Evolutionary conservation across 2,888 invertebrate species (phyloP).

Genomic region (Drosophila mulleri): DNA sequence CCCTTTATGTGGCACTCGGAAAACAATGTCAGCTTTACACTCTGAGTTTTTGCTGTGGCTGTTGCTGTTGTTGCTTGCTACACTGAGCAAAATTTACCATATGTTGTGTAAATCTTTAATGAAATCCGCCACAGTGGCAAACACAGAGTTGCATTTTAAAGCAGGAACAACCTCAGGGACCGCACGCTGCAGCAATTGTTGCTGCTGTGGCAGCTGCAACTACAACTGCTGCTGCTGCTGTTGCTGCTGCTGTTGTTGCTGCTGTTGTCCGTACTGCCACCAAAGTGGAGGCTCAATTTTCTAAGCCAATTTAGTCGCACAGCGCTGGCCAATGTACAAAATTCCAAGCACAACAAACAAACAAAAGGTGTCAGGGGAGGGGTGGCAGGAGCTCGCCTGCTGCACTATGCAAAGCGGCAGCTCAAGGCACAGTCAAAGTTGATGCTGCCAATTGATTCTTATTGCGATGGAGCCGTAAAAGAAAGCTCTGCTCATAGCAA

Average conservation of each 20-base stretch:
- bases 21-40: slow-evolving; percentile 78
- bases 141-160: slow-evolving; percentile 76
- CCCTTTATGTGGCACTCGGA: slow-evolving; percentile 5
- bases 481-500: not conserved
- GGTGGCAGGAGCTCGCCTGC: not conserved
- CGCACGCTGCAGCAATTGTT: slow-evolving; percentile 25
- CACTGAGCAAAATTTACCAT: slow-evolving; percentile 70
- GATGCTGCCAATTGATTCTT: slow-evolving; percentile 62
- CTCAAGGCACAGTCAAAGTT: slow-evolving; percentile 45
- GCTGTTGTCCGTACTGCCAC: slow-evolving; percentile 2
- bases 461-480: slow-evolving; percentile 16
- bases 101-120: slow-evolving; percentile 79
- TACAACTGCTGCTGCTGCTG: slow-evolving; percentile 6
- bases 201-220: slow-evolving; percentile 18
- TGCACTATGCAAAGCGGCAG: slow-evolving; percentile 56
- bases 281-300: slow-evolving; percentile 69
- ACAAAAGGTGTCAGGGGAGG: slow-evolving; percentile 22
- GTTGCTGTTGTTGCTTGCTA: slow-evolving; percentile 48
- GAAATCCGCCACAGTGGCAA: slow-evolving; percentile 70
- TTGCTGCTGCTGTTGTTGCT: slow-evolving; percentile 20
- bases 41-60: slow-evolving; percentile 58
- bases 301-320: slow-evolving; percentile 79
- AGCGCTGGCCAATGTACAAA: slow-evolving; percentile 54
- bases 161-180: slow-evolving; percentile 41
- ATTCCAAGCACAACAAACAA: slow-evolving; percentile 39